These are phyloP conservation scores for Ostrea edulis DNA, from an alignment of 1,140 invertebrate species.

Conservation along the genomic window DNA sequence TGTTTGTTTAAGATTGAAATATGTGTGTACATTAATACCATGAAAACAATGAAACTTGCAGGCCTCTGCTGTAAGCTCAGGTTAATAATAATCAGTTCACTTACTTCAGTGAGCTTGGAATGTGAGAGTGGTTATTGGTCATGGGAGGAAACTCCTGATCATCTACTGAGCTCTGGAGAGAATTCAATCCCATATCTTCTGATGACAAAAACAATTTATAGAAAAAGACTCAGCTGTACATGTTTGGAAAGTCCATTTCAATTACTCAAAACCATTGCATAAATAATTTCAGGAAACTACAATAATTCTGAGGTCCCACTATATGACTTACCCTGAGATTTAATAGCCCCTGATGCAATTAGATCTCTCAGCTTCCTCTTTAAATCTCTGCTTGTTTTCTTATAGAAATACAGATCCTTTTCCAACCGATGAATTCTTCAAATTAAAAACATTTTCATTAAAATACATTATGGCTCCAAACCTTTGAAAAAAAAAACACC, in stretches of 20 bases:
- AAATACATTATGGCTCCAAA: no score
- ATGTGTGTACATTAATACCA: no score
- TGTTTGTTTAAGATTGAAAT: no score
- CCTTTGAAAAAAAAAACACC: no score
- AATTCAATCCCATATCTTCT: conserved; percentile 56
- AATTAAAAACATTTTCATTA: background rate
- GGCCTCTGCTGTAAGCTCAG: no score
- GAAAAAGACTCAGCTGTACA: background rate
- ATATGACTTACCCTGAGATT: conserved; percentile 59
- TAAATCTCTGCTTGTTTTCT: conserved; percentile 77
- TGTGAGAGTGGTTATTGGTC: conserved; percentile 17
- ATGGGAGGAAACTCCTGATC: conserved; percentile 49
- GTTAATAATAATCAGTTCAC: background rate
- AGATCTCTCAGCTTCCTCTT: conserved; percentile 74
- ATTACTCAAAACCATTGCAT: no score
- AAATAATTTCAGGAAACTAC: no score
- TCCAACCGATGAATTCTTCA: conserved; percentile 76
- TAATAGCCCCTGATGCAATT: conserved; percentile 64
- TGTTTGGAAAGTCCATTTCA: no score
- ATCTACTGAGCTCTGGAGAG: conserved; percentile 57
- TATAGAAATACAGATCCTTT: conserved; percentile 79
- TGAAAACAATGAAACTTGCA: no score
- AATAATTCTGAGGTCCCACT: background rate
- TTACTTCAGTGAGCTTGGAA: background rate
- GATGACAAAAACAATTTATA: background rate